Base-by-base conservation (phyloP, 2,797 vertebrate species). In the Clamator glandarius region DNA sequence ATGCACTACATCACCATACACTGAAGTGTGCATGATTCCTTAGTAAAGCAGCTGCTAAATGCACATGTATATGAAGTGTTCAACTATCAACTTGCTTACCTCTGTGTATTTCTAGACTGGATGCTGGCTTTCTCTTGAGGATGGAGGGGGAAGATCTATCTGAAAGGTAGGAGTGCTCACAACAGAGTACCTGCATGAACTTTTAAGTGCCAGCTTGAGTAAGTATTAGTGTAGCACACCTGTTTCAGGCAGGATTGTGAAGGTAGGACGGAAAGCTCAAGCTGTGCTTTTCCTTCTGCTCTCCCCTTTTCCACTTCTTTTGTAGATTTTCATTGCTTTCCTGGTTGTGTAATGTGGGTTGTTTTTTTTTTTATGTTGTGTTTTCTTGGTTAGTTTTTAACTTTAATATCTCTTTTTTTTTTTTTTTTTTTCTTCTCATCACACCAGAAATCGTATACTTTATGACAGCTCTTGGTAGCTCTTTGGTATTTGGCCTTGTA, bases 131-230 rank as follows among this genome's bases (percentile, higher is more conserved):
- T 64, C 25, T 33, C 23, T 76, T 62, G 55, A 73, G 9, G 15
- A 20, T 19, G 2, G 19, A 10, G 21, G 4, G 2, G 9, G 3
- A 17, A 7, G 18, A 29, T 62, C 0, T 3, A 7, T 17, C 17
- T 87, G 63, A 44, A 66, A 62, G 55, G 20, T 21, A 33, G 3
- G 7, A 36, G 58, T 57, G 50, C 16, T 76, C 42, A 52, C 58
- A 55, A 15, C 23, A 44, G 42, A 51, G 31, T 48, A 63, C 19
- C 25, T 15, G 23, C 24, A 16, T 61, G 29, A 84, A 52, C 9
- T 21, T 20, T 42, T 1, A 23, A 74, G 28, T 69, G n/a, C 26
- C 17, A 39, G 23, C 23, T 6, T 46, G 31, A 41, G 15, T 59
- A 13, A 23, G 3, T 51, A 6, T 63, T 81, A 29, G 19, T 8